These are phyloP conservation scores for Perccottus glenii DNA, from an alignment of 2,113 vertebrate genomes.

Conservation along the genomic window DNA sequence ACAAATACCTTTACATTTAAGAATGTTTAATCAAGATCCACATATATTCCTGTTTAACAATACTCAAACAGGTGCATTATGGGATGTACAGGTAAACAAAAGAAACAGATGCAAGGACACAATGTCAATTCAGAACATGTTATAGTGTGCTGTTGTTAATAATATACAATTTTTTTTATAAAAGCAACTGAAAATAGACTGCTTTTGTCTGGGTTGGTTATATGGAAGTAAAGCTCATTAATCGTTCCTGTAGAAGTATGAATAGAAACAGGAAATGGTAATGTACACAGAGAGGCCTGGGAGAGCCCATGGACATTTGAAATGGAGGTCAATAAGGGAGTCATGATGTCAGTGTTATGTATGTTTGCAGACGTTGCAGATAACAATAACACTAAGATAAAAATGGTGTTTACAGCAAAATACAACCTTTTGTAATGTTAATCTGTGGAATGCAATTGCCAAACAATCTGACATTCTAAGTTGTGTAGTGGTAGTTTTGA, in stretches of 20 bases:
- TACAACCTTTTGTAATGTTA: too few relatives aligned
- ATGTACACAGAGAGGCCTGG: neutral
- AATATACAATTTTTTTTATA: slow-evolving; percentile 10
- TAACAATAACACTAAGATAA: too few relatives aligned
- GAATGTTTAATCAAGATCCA: too few relatives aligned
- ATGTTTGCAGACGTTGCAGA: too few relatives aligned
- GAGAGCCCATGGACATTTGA: neutral
- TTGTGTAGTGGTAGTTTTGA: too few relatives aligned
- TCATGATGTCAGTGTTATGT: too few relatives aligned
- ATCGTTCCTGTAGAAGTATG: neutral
- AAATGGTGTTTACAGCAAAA: too few relatives aligned
- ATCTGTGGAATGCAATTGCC: too few relatives aligned
- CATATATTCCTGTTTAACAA: neutral
- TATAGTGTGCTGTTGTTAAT: slow-evolving; percentile 5
- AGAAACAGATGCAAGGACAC: neutral
- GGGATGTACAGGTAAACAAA: neutral
- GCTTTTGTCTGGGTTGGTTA: neutral
- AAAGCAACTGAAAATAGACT: neutral
- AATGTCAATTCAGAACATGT: neutral
- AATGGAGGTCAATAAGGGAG: neutral
- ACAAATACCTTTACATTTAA: too few relatives aligned
- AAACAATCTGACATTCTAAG: too few relatives aligned
- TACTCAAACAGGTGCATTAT: neutral
- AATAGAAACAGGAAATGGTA: slow-evolving; percentile 2
- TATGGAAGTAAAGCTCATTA: neutral